phyloP scores from a whole-genome alignment of 2,888 invertebrate genomes.

The Drosophila testacea region DNA sequence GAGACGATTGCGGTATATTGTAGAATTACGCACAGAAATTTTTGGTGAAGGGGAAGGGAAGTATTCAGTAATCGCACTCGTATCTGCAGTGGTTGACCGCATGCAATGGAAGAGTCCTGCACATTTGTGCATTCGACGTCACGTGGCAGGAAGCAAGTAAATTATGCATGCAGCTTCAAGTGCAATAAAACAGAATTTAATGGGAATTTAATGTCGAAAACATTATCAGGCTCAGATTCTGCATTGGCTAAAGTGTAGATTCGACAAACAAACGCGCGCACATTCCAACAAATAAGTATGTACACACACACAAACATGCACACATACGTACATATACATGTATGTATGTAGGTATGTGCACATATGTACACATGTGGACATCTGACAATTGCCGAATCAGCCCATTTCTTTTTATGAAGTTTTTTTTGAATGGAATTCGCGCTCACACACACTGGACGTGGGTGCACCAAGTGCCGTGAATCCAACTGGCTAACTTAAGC shows the following conservation, averaged over 20 bases:
- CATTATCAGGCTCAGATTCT: conserved; percentile 63
- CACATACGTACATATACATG: background rate
- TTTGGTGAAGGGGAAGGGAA: background rate
- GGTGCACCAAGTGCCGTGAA: conserved; percentile 24
- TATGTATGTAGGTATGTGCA: background rate
- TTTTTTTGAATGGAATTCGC: conserved; percentile 25
- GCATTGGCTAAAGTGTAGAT: conserved; percentile 46
- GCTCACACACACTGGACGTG: conserved; percentile 1
- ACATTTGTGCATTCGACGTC: conserved; percentile 50
- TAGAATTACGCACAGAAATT: conserved; percentile 16
- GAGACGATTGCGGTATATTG: conserved; percentile 4
- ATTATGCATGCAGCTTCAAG: conserved; percentile 74
- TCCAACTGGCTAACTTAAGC: conserved; percentile 49
- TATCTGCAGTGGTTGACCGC: conserved; percentile 45
- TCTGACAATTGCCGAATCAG: conserved; percentile 62
- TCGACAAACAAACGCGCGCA: conserved; percentile 46
- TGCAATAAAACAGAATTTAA: conserved; percentile 75
- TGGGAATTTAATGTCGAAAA: conserved; percentile 75
- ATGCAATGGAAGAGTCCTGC: conserved; percentile 32
- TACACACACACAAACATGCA: background rate
- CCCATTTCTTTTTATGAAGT: conserved; percentile 30
- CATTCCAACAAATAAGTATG: conserved; percentile 45
- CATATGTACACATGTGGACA: conserved; percentile 16
- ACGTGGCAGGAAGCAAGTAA: conserved; percentile 59
- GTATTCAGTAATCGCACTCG: conserved; percentile 21